A percentile compares a stretch with the other conserved stretches of the same genome.
phyloP scores from a whole-genome alignment of 2,888 invertebrate genomes.

The Microplitis manilae region DNA sequence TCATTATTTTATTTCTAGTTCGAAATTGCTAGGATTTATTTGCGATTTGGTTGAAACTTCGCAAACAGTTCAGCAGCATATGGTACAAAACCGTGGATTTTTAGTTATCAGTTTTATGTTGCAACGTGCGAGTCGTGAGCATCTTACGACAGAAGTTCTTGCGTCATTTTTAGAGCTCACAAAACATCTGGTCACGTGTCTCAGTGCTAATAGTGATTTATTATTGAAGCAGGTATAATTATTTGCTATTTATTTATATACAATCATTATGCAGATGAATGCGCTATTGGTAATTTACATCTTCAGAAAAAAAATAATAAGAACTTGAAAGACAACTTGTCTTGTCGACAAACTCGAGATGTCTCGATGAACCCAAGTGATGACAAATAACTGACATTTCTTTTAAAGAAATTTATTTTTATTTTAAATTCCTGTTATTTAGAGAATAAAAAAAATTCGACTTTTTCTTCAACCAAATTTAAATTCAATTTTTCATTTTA shows the following conservation, averaged over 20 bases:
- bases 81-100: conserved; percentile 99
- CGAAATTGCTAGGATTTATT: conserved; percentile 96
- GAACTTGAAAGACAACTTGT: no score
- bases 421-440: no score
- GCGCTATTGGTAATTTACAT: no score
- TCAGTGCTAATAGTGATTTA: conserved; percentile 93
- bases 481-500: no score
- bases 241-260: neutral
- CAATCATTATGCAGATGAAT: neutral
- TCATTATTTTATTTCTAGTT: conserved; percentile 74
- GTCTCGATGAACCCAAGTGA: no score
- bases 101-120: conserved; percentile 98
- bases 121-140: conserved; percentile 92
- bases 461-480: no score
- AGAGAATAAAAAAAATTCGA: no score
- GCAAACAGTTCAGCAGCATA: conserved; percentile 98
- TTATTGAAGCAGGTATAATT: conserved; percentile 88
- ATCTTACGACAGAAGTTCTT: conserved; percentile 93
- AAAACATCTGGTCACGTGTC: conserved; percentile 93
- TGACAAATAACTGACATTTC: no score
- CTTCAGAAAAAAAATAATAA: no score
- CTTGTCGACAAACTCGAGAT: no score
- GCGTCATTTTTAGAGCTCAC: conserved; percentile 92
- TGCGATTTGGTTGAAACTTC: conserved; percentile 98
- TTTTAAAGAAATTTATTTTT: no score